These are phyloP conservation scores for Hydractinia symbiolongicarpus DNA, from an alignment of 30 jellyfish, hydroid and myxozoan genomes.

Conservation along the genomic window DNA sequence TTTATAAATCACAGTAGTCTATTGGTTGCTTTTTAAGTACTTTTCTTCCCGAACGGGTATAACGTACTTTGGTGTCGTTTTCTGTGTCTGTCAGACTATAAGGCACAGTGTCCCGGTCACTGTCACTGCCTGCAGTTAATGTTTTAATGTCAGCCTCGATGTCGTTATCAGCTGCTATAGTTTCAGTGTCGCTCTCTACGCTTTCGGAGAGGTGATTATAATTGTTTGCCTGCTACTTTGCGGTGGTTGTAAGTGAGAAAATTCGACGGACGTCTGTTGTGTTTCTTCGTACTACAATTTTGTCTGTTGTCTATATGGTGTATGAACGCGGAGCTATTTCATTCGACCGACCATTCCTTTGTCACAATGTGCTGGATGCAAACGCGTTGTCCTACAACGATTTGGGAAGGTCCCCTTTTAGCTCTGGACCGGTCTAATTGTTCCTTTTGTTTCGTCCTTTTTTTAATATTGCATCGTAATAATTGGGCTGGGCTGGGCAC, in stretches of 20 bases:
- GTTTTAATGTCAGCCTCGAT: not conserved
- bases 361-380: not conserved
- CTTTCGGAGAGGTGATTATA: not conserved
- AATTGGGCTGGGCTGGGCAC: slow-evolving; percentile 32
- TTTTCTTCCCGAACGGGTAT: not conserved
- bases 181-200: not conserved
- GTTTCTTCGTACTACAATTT: not conserved
- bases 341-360: not conserved
- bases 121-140: not conserved
- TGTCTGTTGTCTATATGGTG: not conserved
- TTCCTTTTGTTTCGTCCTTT: not conserved
- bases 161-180: not conserved
- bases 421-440: not conserved
- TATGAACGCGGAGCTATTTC: not conserved
- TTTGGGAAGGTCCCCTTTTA: not conserved
- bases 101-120: not conserved
- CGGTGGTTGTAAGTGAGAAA: not conserved
- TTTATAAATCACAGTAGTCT: not conserved
- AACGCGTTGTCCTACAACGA: not conserved
- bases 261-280: not conserved
- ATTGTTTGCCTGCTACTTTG: no score
- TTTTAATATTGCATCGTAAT: not conserved
- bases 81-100: not conserved
- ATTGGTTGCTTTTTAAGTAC: not conserved
- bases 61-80: not conserved